Evolutionary conservation across 30 jellyfish, hydroid and myxozoan genomes (phyloP).

Genomic region (Chrysaora quinquecirrha): DNA sequence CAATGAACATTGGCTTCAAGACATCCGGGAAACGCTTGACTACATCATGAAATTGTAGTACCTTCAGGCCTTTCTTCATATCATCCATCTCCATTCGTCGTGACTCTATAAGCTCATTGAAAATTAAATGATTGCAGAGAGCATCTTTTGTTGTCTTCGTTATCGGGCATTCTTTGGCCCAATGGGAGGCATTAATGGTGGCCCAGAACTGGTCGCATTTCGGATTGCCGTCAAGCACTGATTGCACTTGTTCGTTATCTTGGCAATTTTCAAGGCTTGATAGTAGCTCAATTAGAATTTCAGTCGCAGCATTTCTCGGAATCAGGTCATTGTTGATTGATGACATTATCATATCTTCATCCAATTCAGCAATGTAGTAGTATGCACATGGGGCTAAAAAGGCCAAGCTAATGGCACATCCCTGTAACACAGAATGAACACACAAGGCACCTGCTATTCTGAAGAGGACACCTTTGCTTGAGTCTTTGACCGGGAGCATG

Average conservation of each 20-base stretch:
- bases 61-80: constrained; percentile 14
- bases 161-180: constrained; percentile 13
- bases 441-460: constrained; percentile 1
- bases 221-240: not conserved
- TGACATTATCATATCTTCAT: constrained; percentile 28
- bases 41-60: not conserved
- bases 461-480: constrained; percentile 6
- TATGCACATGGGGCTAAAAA: constrained; percentile 17
- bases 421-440: constrained; percentile 2
- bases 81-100: constrained; percentile 12
- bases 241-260: not conserved
- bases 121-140: not conserved
- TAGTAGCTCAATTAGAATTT: not conserved
- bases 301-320: constrained; percentile 18
- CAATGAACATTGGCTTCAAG: not conserved
- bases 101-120: not conserved
- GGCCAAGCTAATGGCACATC: not conserved
- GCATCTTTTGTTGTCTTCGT: not conserved
- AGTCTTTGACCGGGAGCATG: constrained; percentile 4
- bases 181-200: constrained; percentile 2
- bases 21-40: not conserved
- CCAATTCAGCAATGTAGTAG: constrained; percentile 33
- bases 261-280: not conserved
- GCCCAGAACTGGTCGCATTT: constrained; percentile 8
- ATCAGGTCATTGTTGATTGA: constrained; percentile 28